Evolutionary conservation across 2,888 invertebrate genomes (phyloP), one percentile per base, ranked within the genome.

Genomic region (Hirudinaria manillensis): DNA sequence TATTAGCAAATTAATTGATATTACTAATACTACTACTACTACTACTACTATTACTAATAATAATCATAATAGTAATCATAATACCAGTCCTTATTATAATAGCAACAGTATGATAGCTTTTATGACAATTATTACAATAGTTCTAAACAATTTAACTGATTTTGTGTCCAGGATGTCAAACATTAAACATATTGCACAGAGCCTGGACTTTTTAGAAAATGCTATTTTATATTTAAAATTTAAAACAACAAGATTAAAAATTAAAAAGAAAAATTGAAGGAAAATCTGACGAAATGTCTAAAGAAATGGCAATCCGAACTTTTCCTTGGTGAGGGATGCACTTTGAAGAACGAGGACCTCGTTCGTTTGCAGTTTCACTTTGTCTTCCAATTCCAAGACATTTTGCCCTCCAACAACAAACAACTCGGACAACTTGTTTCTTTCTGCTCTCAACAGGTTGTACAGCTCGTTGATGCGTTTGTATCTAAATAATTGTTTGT

Each of bases 381-480:
- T 86, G 77, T 85, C 85, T 73, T 83, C 82, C 85, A 86, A 84
- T 78, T 86, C 86, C 6, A 84, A 83, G 2, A 84, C 82, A 78
- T 85, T 85, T 81, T 86, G 86, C 4, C 83, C 84, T 72, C 83
- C 83, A 2, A 83, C 83, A 80, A 86, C 85, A 70, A 86, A 85
- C 77, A 84, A 81, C 78, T 84, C 84, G 53, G 85, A 85, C 79
- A 84, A 85, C 77, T 86, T 86, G 79, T 86, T 86, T 32, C 85
- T 79, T 78, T 86, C 85, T 76, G 83, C 85, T 80, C 86, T 85
- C 61, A 85, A 84, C n/a, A 85, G 80, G 78, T 86, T 85, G 78
- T 86, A 86, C 76, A 85, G 79, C 78, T 84, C 83, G 45, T 85
- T 85, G 81, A 86, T 86, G 51, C 84, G 84, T 78, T 84, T 84